Percentiles rank a stretch among this genome's conserved stretches.
phyloP scores from a whole-genome alignment of 2,797 vertebrate genomes.

The Labroides dimidiatus region DNA sequence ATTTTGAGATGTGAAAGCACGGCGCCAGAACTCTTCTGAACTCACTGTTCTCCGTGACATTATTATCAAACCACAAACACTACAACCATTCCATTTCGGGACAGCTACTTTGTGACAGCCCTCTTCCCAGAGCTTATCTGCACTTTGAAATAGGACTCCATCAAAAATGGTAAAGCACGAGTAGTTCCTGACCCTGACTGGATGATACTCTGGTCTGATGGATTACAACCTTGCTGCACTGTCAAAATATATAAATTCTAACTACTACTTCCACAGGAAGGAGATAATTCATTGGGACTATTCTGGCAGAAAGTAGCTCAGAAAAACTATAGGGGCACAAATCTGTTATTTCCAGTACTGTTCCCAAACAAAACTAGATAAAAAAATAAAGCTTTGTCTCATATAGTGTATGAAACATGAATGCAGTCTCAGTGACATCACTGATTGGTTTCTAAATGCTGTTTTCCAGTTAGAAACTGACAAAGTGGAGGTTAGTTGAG shows the following conservation, averaged over 20 bases:
- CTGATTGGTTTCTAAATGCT: no score
- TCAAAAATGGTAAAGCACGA: slow-evolving; percentile 1
- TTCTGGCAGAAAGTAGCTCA: background rate
- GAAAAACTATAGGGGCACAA: no score
- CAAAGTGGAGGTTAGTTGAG: no score
- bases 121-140: slow-evolving; percentile 14
- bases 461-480: no score
- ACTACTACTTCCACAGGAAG: no score
- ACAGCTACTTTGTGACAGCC: background rate
- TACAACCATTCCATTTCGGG: slow-evolving; percentile 6
- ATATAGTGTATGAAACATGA: no score
- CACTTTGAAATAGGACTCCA: slow-evolving; percentile 9
- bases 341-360: no score
- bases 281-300: slow-evolving; percentile 10
- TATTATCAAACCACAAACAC: slow-evolving; percentile 7
- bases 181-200: slow-evolving; percentile 6
- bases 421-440: no score
- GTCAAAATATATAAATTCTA: background rate
- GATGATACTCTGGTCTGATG: slow-evolving; percentile 1
- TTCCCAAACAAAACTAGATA: no score
- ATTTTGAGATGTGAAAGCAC: background rate
- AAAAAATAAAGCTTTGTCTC: no score
- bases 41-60: background rate
- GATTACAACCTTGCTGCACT: background rate
- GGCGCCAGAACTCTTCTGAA: background rate